Evolutionary conservation across 2,888 invertebrate genomes (phyloP).

Genomic region (Imbricaverruca yamaguchii): DNA sequence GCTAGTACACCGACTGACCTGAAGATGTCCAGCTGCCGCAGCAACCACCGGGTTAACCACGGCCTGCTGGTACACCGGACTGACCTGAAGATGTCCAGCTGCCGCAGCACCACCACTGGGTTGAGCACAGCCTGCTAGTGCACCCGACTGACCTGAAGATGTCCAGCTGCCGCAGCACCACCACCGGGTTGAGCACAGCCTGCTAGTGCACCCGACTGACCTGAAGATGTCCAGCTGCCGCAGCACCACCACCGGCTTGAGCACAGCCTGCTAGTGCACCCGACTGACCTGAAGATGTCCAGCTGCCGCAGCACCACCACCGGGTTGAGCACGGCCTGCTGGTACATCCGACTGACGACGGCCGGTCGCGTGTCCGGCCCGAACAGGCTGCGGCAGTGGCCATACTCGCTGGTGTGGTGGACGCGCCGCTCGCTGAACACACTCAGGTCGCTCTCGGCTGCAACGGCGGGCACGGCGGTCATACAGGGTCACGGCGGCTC

Average conservation of each 20-base stretch:
- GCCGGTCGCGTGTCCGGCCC: slow-evolving; percentile 63
- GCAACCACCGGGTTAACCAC: no score
- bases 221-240: slow-evolving; percentile 9
- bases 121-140: slow-evolving; percentile 65
- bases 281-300: slow-evolving; percentile 4
- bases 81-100: slow-evolving; percentile 11
- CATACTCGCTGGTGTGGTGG: slow-evolving; percentile 58
- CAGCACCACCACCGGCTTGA: slow-evolving; percentile 36
- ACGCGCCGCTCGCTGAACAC: slow-evolving; percentile 55
- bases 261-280: slow-evolving; percentile 62
- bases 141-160: background rate
- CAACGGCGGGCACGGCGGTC: slow-evolving; percentile 41
- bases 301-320: slow-evolving; percentile 10
- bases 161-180: slow-evolving; percentile 11
- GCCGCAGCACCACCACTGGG: slow-evolving; percentile 7
- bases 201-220: slow-evolving; percentile 50
- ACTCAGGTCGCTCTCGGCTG: slow-evolving; percentile 87
- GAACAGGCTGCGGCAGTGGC: slow-evolving; percentile 65
- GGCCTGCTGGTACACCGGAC: no score
- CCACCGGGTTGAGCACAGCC: slow-evolving; percentile 51
- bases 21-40: no score
- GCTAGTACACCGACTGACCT: no score
- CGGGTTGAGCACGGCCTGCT: slow-evolving; percentile 56
- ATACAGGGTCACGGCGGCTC: no score
- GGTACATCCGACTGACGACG: slow-evolving; percentile 68